Percentiles rank a stretch among this genome's conserved stretches.
Evolutionary conservation across 2,888 invertebrate genomes (phyloP).

Genomic region (Tenthredo distinguenda): DNA sequence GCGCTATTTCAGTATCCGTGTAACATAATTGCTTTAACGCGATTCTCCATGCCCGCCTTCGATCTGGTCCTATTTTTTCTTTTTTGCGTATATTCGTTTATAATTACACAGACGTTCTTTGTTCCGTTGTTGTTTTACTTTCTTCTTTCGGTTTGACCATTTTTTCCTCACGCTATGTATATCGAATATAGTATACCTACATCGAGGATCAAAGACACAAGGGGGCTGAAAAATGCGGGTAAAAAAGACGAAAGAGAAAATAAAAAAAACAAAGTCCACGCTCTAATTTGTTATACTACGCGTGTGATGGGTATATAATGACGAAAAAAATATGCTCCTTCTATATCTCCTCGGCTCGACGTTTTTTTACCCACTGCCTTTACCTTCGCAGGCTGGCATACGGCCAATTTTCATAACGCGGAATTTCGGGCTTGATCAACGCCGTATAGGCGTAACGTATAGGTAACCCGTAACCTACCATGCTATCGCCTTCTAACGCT

Average conservation of each 20-base stretch:
- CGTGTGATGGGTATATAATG: background rate
- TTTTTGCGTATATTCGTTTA: background rate
- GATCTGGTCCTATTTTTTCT: background rate
- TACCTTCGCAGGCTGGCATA: background rate
- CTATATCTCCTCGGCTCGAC: background rate
- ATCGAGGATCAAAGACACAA: background rate
- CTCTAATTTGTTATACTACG: background rate
- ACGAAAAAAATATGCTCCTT: conserved; percentile 3
- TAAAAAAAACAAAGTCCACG: background rate
- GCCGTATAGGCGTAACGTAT: background rate
- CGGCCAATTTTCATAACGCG: background rate
- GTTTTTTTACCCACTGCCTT: background rate
- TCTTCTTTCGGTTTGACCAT: background rate
- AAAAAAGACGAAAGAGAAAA: background rate
- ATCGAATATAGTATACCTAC: background rate
- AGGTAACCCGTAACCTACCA: background rate
- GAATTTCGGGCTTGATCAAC: background rate
- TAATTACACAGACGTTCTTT: background rate
- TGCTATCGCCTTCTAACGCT: too few species aligned
- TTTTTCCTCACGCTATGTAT: background rate
- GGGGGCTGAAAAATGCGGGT: background rate
- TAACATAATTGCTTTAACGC: background rate
- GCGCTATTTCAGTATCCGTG: background rate
- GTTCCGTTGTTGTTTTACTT: background rate
- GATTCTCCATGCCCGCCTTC: background rate